These are phyloP conservation scores for Limnephilus lunatus DNA, from an alignment of 2,888 invertebrate species.

Conservation along the genomic window DNA sequence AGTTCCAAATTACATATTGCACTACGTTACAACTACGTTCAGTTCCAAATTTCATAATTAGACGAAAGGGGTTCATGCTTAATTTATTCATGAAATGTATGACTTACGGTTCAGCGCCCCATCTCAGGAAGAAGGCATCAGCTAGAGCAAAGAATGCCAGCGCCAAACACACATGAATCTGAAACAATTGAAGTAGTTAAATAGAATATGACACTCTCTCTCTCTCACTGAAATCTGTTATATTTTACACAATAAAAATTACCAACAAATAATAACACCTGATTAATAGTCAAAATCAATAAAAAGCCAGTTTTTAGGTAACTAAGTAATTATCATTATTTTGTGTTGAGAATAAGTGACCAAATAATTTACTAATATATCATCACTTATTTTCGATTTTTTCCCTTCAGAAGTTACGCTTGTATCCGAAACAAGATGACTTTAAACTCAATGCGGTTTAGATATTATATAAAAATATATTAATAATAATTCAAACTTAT, in stretches of 20 bases:
- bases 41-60: too few relatives aligned
- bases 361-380: too few relatives aligned
- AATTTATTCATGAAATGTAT: not conserved
- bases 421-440: not conserved
- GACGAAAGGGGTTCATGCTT: not conserved
- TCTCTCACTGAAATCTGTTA: not conserved
- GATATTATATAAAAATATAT: not conserved
- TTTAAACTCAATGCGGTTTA: too few relatives aligned
- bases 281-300: not conserved
- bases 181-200: slow-evolving; percentile 63
- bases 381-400: too few relatives aligned
- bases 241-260: too few relatives aligned
- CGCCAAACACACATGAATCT: slow-evolving; percentile 73
- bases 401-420: not conserved
- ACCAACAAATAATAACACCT: too few relatives aligned
- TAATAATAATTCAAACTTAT: not conserved
- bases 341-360: not conserved
- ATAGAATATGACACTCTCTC: not conserved
- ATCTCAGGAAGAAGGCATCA: slow-evolving; percentile 77
- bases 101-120: slow-evolving; percentile 77
- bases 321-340: not conserved
- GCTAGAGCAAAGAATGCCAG: slow-evolving; percentile 73
- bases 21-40: too few relatives aligned
- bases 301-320: not conserved
- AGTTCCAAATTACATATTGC: too few relatives aligned